Conservation (phyloP, 2,113 vertebrate genomes). For the Greenwoodochromis staneri region DNA sequence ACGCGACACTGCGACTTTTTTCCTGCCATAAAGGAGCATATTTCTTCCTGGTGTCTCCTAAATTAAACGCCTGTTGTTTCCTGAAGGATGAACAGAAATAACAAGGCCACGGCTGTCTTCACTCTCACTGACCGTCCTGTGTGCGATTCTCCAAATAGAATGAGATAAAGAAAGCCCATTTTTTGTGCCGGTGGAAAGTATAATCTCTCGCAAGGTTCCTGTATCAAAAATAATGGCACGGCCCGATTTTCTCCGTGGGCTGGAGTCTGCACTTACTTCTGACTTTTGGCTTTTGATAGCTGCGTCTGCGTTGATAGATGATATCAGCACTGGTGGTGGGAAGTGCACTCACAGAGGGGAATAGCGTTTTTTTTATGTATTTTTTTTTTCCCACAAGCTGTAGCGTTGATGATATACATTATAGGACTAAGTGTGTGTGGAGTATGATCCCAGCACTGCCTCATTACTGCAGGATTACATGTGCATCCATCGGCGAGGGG, state of each 20-base stretch:
- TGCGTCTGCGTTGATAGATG: slow-evolving; percentile 17
- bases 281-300: slow-evolving; percentile 33
- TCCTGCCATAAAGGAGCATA: not conserved
- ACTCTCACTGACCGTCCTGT: slow-evolving; percentile 25
- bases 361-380: not conserved
- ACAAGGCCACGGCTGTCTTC: slow-evolving; percentile 35
- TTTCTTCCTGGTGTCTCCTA: not conserved
- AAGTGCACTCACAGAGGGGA: not conserved
- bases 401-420: slow-evolving; percentile 40
- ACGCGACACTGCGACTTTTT: not conserved
- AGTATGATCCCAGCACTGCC: slow-evolving; percentile 42
- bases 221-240: slow-evolving; percentile 14
- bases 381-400: not conserved
- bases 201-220: slow-evolving; percentile 14
- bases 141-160: slow-evolving; percentile 15
- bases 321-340: not conserved
- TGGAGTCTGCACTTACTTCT: slow-evolving; percentile 26
- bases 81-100: slow-evolving; percentile 56
- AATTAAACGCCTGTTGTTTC: slow-evolving; percentile 29
- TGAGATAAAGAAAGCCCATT: slow-evolving; percentile 1
- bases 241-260: slow-evolving; percentile 6
- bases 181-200: slow-evolving; percentile 35
- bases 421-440: slow-evolving; percentile 41
- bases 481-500: slow-evolving; percentile 27
- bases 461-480: slow-evolving; percentile 61